These are phyloP conservation scores for Polydrusus tereticollis DNA, from an alignment of 2,888 invertebrate genomes.

Conservation along the genomic window DNA sequence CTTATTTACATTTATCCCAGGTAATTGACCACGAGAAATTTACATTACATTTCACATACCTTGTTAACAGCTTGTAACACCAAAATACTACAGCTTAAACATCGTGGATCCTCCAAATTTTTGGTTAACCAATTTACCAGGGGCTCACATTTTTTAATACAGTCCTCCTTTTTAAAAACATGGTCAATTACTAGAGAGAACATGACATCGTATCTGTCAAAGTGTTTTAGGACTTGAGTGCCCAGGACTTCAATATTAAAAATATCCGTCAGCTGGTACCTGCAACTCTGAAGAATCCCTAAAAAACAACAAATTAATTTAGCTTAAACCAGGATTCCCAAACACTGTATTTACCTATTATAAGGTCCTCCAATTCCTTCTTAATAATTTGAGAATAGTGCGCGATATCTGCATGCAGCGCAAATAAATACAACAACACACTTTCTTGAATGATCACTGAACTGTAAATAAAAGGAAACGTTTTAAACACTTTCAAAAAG, in stretches of 20 bases:
- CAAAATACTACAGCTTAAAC: constrained; percentile 56
- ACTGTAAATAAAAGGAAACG: constrained; percentile 58
- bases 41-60: too few relatives aligned
- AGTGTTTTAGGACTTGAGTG: constrained; percentile 54
- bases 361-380: constrained; percentile 48
- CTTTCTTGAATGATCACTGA: constrained; percentile 54
- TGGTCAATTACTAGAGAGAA: constrained; percentile 56
- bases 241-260: constrained; percentile 51
- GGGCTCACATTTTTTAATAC: constrained; percentile 52
- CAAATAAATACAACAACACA: constrained; percentile 57
- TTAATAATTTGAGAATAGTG: constrained; percentile 35
- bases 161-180: constrained; percentile 56
- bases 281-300: constrained; percentile 57
- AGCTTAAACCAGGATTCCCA: background rate
- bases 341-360: constrained; percentile 55
- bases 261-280: constrained; percentile 47
- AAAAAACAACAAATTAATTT: constrained; percentile 37
- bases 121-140: constrained; percentile 54
- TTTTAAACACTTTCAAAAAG: constrained; percentile 56
- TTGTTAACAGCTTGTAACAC: constrained; percentile 57
- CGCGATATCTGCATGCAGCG: constrained; percentile 58
- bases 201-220: constrained; percentile 53
- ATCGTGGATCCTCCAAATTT: constrained; percentile 54
- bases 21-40: too few relatives aligned
- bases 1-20: too few relatives aligned